These are phyloP conservation scores for Elanus axillaris DNA, from an alignment of 2,113 vertebrate species.

Conservation along the genomic window DNA sequence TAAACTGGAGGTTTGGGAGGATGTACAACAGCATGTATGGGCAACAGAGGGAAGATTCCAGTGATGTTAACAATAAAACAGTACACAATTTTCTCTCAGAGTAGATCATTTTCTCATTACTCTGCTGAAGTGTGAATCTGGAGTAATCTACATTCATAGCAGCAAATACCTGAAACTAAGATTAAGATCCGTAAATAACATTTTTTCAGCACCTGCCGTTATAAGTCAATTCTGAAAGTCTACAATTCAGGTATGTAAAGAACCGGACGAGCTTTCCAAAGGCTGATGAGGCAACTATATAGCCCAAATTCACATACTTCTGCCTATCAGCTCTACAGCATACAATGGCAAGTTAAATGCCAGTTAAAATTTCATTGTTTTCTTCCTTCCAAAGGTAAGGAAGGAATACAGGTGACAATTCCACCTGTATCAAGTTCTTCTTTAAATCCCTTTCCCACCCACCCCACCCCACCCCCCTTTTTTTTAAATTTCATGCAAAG, in stretches of 20 bases:
- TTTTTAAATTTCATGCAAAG: neutral
- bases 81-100: neutral
- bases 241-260: neutral
- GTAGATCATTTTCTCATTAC: neutral
- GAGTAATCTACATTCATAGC: neutral
- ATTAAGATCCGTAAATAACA: neutral
- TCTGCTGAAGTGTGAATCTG: neutral
- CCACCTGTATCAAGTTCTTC: neutral
- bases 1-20: neutral
- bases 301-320: neutral
- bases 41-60: neutral
- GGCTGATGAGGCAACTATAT: neutral
- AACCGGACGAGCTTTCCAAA: neutral
- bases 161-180: neutral
- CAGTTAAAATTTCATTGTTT: neutral
- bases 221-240: neutral
- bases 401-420: neutral
- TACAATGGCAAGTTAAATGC: neutral
- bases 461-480: accelerated
- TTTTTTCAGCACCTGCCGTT: neutral
- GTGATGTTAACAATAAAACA: neutral
- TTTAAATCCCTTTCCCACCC: neutral
- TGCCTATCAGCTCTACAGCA: neutral
- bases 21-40: neutral
- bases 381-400: neutral